Conservation (phyloP, 2,888 invertebrate species). For the Sarcophaga carnaria region DNA sequence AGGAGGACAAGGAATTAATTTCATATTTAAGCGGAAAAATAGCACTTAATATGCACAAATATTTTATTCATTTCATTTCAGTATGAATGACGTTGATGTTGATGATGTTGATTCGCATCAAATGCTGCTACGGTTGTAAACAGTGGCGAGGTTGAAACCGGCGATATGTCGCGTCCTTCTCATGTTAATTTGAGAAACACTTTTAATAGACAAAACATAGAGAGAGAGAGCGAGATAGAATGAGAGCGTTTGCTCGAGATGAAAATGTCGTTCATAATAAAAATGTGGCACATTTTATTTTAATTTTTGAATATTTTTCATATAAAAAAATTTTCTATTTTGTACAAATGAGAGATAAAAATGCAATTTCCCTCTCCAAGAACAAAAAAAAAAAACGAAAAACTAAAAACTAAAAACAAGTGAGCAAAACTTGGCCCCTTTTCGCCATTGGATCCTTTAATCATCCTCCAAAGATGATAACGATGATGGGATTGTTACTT, state of each 20-base stretch:
- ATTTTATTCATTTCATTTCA: constrained; percentile 65
- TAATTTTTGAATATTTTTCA: constrained; percentile 59
- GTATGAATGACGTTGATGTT: constrained; percentile 61
- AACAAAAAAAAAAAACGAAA: constrained; percentile 9
- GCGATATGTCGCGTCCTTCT: constrained; percentile 32
- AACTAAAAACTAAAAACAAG: not conserved
- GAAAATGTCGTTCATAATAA: constrained; percentile 64
- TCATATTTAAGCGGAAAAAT: constrained; percentile 63
- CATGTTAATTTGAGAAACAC: constrained; percentile 63
- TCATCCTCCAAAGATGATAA: constrained; percentile 36
- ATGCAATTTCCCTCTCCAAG: constrained; percentile 55
- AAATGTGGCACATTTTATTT: constrained; percentile 69
- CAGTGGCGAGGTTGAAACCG: constrained; percentile 15
- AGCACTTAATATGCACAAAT: constrained; percentile 68
- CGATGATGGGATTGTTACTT: constrained; percentile 26
- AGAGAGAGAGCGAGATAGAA: not conserved
- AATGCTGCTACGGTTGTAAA: constrained; percentile 30
- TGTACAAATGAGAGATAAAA: constrained; percentile 54
- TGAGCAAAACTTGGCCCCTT: constrained; percentile 24
- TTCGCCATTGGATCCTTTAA: constrained; percentile 43
- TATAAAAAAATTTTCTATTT: not conserved
- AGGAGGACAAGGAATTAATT: constrained; percentile 50
- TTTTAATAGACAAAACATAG: constrained; percentile 9
- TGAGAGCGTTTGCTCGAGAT: constrained; percentile 13
- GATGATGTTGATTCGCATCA: constrained; percentile 62